Conservation (phyloP, 2,888 invertebrate species). For the Fragum whitleyi region DNA sequence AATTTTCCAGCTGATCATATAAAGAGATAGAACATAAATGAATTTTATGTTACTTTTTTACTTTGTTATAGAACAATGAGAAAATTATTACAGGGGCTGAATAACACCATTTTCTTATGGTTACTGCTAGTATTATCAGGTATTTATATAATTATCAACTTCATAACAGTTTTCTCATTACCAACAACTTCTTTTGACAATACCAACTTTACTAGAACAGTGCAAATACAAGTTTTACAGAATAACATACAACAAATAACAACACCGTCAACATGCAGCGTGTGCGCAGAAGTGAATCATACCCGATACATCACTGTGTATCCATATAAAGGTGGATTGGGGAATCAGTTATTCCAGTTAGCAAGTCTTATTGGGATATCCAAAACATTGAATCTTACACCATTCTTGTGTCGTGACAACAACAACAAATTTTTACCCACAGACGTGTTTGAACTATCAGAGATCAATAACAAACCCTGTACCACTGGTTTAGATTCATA, state of each 20-base stretch:
- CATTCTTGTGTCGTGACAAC: conserved; percentile 38
- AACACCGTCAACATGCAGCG: background rate
- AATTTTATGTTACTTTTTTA: no score
- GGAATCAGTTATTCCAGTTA: conserved; percentile 66
- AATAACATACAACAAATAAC: background rate
- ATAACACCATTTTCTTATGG: no score
- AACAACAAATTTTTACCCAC: conserved; percentile 5
- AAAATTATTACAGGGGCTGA: no score
- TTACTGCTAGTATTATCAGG: no score
- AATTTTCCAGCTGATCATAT: no score
- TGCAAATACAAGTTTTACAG: no score
- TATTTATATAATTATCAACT: no score
- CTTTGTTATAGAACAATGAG: no score
- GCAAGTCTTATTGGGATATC: conserved; percentile 63
- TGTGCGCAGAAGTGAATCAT: background rate
- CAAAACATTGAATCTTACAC: conserved; percentile 26
- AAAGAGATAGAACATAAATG: no score
- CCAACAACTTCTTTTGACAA: no score
- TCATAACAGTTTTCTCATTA: no score
- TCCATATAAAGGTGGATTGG: conserved; percentile 51
- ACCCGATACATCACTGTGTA: conserved; percentile 33
- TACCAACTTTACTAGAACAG: no score
- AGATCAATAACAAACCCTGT: background rate
- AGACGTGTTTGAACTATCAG: conserved; percentile 31
- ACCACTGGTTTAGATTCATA: background rate